Base-by-base conservation (phyloP, 2,113 vertebrate species). In the Mugil cephalus region DNA sequence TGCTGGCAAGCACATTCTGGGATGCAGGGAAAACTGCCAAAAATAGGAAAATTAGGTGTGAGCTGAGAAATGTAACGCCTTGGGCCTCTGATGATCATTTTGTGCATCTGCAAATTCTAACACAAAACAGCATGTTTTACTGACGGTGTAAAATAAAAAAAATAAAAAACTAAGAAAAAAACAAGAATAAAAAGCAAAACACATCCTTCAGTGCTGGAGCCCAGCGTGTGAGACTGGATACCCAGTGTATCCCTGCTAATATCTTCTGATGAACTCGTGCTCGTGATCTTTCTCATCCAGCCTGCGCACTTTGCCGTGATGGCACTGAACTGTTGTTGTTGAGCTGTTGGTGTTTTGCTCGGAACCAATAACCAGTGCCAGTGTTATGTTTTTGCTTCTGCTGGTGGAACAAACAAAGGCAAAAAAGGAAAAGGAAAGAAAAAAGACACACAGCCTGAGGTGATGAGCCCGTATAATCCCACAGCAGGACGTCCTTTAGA, bases 11-110 rank as follows among this genome's bases (percentile, higher is more conserved):
- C 75, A 67, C 13, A 58, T 72, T 66, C 66, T 39, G 34, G 40
- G 51, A 83, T 70, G 54, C 48, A 64, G 69, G 76, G 73, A 70
- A 77, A 84, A 67, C 62, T 56, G 78, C 87, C 79, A 82, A 80
- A 87, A 82, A 78, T 64, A 71, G 42, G 64, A 62, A 82, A 85
- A 74, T 64, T 53, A 79, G 67, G 70, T 77, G 38, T 60, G 48
- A 56, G 73, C 55, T 62, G 52, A 75, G 72, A 54, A 51, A 40
- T 5, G 47, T 21, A 21, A 38, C 1, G 4, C 46, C 34, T 15
- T 72, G 68, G 76, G 59, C 11, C 70, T 60, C 13, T 19, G 59
- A 69, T 75, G 63, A 84, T 79, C 46, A 64, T 47, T 69, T 81
- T 65, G 38, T 82, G 72, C 56, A 72, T 75, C 68, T 47, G 52